A percentile compares a stretch with the other conserved stretches of the same genome.
These are phyloP conservation scores for Sandelia bainsii DNA, from an alignment of 2,797 vertebrate species.

Conservation along the genomic window DNA sequence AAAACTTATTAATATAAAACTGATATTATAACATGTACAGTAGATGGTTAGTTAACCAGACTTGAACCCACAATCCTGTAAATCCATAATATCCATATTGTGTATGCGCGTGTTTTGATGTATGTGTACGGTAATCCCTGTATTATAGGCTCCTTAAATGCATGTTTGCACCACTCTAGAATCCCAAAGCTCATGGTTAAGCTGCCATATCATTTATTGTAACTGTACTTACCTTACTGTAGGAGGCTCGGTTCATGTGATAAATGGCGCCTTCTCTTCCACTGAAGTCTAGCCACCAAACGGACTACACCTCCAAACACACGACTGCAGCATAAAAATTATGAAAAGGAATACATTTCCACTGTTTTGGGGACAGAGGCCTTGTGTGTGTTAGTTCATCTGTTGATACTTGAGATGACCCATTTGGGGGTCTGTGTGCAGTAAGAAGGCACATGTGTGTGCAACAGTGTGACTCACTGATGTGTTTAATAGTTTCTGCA, in stretches of 20 bases:
- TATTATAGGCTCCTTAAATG: constrained; percentile 51
- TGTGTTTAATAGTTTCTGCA: not conserved
- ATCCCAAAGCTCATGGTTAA: constrained; percentile 37
- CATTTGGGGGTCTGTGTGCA: not conserved
- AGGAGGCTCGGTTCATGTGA: constrained; percentile 3
- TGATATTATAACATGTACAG: not conserved
- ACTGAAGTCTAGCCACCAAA: constrained; percentile 22
- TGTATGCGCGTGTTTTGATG: constrained; percentile 41
- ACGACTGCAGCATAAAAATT: not conserved
- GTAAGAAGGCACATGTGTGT: not conserved
- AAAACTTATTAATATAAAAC: not conserved
- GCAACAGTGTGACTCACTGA: not conserved
- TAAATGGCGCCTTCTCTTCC: constrained; percentile 20
- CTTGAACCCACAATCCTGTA: constrained; percentile 18
- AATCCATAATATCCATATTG: constrained; percentile 43
- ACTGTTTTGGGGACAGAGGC: not conserved
- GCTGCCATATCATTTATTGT: constrained; percentile 50
- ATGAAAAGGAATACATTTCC: not conserved
- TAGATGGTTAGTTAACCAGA: not conserved
- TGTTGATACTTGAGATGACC: no score
- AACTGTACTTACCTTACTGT: constrained; percentile 33
- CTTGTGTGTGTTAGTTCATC: not conserved
- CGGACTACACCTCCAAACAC: not conserved
- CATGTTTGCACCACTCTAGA: constrained; percentile 36
- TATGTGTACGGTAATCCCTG: constrained; percentile 38